Percentiles rank a stretch among this genome's conserved stretches.
phyloP scores from a whole-genome alignment of 2,888 invertebrate species.

The Allophyes oxyacanthae region DNA sequence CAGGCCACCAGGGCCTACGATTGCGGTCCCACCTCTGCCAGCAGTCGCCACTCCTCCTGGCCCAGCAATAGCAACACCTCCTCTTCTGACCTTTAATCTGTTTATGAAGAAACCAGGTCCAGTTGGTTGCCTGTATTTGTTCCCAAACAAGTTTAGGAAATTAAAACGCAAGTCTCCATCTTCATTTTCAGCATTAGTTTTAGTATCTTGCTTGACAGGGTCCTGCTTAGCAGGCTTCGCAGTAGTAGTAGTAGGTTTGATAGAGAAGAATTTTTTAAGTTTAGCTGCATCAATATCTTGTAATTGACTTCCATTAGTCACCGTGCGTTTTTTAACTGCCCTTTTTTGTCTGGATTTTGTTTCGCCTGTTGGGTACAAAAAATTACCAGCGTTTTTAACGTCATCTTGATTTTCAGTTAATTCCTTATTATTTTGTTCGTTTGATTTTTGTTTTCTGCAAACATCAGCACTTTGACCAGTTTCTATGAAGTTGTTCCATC shows the following conservation, averaged over 20 bases:
- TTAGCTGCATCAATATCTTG: conserved; percentile 66
- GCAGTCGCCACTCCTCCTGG: conserved; percentile 95
- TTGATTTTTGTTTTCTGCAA: conserved; percentile 79
- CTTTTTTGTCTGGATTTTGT: conserved; percentile 68
- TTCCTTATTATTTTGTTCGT: conserved; percentile 34
- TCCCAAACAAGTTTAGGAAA: conserved; percentile 71
- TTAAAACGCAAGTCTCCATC: conserved; percentile 72
- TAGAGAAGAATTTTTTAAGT: conserved; percentile 67
- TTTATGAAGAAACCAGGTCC: conserved; percentile 92
- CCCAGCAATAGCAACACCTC: conserved; percentile 94
- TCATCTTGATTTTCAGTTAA: conserved; percentile 20
- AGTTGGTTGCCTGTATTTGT: conserved; percentile 74
- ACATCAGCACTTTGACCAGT: conserved; percentile 89
- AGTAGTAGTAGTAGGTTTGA: conserved; percentile 61
- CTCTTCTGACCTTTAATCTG: conserved; percentile 91
- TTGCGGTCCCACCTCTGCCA: conserved; percentile 94
- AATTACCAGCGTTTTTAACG: conserved; percentile 22
- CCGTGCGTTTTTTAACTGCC: conserved; percentile 75
- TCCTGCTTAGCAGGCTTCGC: conserved; percentile 68
- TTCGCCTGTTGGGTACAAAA: conserved; percentile 37
- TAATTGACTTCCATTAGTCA: conserved; percentile 58
- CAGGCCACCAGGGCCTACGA: conserved; percentile 94
- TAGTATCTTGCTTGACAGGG: conserved; percentile 61
- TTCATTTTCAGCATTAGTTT: conserved; percentile 54
- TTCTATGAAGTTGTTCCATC: conserved; percentile 88